Evolutionary conservation across 2,888 invertebrate species (phyloP), one percentile per base, ranked within the genome.

Genomic region (Spialia ferax): DNA sequence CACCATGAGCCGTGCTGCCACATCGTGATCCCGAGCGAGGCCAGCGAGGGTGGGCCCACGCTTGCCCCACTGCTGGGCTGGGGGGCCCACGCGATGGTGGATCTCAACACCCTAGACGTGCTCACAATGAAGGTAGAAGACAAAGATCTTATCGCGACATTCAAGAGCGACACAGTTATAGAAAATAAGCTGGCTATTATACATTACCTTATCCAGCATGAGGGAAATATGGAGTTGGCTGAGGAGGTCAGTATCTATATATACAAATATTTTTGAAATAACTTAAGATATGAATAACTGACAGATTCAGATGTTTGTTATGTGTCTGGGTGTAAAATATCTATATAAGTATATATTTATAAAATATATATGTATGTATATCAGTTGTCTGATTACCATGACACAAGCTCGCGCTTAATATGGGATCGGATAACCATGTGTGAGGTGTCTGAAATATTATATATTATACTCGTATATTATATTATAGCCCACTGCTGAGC

Each of bases 1-100:
- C 95, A 95, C 77, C 98, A 98, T 85, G 97, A 98, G 82, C 98
- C 98, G 0, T 96, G 96, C 75, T 97, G 97, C 76, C 97, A 97
- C 79, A 95, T 97, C 63, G 95, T 97, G 0, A 94, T 96, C 18
- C 95, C 96, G 0, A 91, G 95, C 69, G 95, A 95, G 48, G 88
- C 94, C 48, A 87, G 91, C n/a, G 87, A 93, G 1, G 88, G 94
- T 18, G 94, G 95, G 3, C 95, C 95, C 0, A 95, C 96, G 73
- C 89, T 97, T n/a, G 96, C 97, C 0, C 96, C 97, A 0, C 84
- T 96, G 13, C 81, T 95, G 1, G 95, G 95, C 48, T 91, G 95
- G 80, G 94, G 92, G 0, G 82, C 87, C 15, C 94, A 94, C 74
- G 84, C 89, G 7, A 94, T 95, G 79, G 91, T 96, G 38, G 97